Evolutionary conservation across 2,888 invertebrate genomes (phyloP), one percentile per base, ranked within the genome.

Genomic region (Ephialtes manifestator): DNA sequence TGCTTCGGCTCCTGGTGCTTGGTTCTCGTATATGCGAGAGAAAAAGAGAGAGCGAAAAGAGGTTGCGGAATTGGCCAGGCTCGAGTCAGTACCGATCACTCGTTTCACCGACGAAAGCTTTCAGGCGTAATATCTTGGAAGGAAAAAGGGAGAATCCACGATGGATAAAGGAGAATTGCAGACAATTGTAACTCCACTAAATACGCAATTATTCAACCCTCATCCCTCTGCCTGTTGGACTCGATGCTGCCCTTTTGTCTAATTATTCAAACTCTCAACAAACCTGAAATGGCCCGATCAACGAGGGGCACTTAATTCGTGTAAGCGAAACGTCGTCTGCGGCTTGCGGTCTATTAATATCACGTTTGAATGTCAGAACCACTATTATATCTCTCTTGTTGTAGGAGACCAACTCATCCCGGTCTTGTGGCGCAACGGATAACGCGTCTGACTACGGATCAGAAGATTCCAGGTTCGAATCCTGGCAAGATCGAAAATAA

Each of bases 361-460:
- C 15, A 20, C 55, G 55, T 35, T 39, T 11, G 24, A 3, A 2
- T 7, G 15, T 28, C n/a, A n/a, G n/a, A n/a, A 20, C 24, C 31
- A 43, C 15, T 20, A 20, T 13, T 46, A 15, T 31, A 43, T 46
- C 7, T 43, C 8, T 5, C 2, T 43, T 48, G 20, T 39, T 74
- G 24, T 13, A 13, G 18, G 3, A 70, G 10, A 8, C 0, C 11
- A 5, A 15, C 18, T 28, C 39, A 78, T 81, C 18, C 43, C 76
- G 91, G 91, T 91, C 91, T 89, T 92, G 91, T 91, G 92, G 91
- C 91, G 91, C 91, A 91, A 92, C 91, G 92, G 92, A 96, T 96
- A 96, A 96, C 96, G 96, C 96, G 96, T 96, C 96, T 96, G 96
- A 96, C 96, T 96, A 96, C 96, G 96, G 95, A 96, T 96, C 96